Evolutionary conservation across 2,113 vertebrate genomes (phyloP).

Genomic region (Melanostigma gelatinosum): DNA sequence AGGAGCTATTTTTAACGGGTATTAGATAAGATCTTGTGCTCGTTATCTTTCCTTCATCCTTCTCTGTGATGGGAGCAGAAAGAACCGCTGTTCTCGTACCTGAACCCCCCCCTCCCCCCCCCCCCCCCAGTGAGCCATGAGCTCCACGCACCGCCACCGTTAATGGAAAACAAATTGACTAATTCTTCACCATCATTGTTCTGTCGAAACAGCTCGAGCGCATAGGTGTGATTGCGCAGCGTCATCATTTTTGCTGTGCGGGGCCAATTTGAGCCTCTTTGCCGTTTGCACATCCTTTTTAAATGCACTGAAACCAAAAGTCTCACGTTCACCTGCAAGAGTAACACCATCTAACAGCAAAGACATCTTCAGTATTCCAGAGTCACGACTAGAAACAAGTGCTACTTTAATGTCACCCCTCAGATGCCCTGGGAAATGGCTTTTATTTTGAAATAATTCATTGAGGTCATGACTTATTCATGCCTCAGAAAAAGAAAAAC

Average conservation of each 20-base stretch:
- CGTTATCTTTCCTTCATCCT: slow-evolving; percentile 37
- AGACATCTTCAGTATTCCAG: neutral
- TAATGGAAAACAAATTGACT: slow-evolving; percentile 49
- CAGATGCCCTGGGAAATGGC: slow-evolving; percentile 45
- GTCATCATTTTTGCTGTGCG: slow-evolving; percentile 10
- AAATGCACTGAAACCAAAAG: neutral
- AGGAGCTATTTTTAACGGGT: slow-evolving; percentile 79
- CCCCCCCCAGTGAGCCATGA: neutral
- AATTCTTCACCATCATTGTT: slow-evolving; percentile 38
- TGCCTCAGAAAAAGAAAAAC: slow-evolving; percentile 1
- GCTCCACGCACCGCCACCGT: neutral
- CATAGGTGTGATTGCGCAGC: neutral
- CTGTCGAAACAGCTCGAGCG: neutral
- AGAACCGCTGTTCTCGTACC: neutral
- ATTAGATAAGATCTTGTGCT: slow-evolving; percentile 79
- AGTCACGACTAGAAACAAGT: neutral
- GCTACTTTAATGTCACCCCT: neutral
- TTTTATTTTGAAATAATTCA: slow-evolving; percentile 48
- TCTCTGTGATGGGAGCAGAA: slow-evolving; percentile 37
- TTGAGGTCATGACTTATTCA: slow-evolving; percentile 54
- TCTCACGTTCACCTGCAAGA: neutral
- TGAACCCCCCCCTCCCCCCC: slow-evolving; percentile 14
- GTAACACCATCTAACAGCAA: neutral
- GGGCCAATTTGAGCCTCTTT: neutral
- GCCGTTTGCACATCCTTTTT: neutral